A percentile compares a stretch with the other conserved stretches of the same genome.
Evolutionary conservation across 2,888 invertebrate species (phyloP).

Genomic region (Lepeophtheirus nordmannii): DNA sequence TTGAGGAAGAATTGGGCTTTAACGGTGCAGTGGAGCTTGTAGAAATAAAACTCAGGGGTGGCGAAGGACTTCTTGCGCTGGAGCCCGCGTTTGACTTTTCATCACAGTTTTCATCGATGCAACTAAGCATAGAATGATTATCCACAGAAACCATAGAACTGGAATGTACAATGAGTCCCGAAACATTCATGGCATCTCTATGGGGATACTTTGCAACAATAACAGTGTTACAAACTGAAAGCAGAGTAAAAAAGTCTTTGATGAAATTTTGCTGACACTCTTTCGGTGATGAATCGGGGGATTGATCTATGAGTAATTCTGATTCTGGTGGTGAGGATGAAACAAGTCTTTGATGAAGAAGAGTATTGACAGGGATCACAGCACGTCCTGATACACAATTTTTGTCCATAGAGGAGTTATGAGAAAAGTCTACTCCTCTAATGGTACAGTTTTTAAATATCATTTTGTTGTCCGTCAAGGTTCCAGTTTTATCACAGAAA

Average conservation of each 20-base stretch:
- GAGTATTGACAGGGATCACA: constrained; percentile 10
- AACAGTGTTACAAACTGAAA: constrained; percentile 92
- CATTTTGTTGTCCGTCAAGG: constrained; percentile 94
- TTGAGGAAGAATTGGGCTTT: constrained; percentile 17
- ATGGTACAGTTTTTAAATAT: constrained; percentile 79
- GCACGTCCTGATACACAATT: constrained; percentile 6
- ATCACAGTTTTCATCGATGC: neutral
- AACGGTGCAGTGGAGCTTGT: constrained; percentile 20
- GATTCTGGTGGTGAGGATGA: neutral
- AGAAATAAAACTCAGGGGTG: neutral
- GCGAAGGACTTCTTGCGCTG: neutral
- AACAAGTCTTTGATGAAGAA: neutral
- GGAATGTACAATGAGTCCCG: constrained; percentile 15
- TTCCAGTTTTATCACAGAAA: constrained; percentile 95
- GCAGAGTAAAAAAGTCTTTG: constrained; percentile 71
- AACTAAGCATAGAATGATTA: constrained; percentile 2
- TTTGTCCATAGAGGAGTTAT: constrained; percentile 32
- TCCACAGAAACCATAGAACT: neutral
- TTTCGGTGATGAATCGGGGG: neutral
- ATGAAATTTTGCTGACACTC: constrained; percentile 50
- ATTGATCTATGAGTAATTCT: neutral
- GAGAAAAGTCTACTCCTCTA: constrained; percentile 73
- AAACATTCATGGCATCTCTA: constrained; percentile 38
- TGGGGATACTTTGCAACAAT: constrained; percentile 76
- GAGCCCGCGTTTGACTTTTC: neutral